Evolutionary conservation across 2,888 invertebrate genomes (phyloP).

Genomic region (Brenthis hecate): DNA sequence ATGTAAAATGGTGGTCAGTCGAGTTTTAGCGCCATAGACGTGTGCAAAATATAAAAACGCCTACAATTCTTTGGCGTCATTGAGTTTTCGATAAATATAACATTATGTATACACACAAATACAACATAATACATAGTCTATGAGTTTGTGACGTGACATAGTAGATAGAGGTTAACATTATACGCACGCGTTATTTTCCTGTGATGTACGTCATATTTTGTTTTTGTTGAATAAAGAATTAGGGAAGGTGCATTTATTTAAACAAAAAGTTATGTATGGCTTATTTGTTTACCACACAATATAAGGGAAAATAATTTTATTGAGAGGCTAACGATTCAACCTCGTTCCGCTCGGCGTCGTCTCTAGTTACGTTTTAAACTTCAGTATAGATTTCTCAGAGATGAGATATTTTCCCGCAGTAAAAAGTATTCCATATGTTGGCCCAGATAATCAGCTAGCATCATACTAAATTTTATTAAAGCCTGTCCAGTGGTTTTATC

Average conservation of each 20-base stretch:
- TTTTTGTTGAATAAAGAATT: neutral
- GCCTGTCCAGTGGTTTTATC: too few relatives aligned
- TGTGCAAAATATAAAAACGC: slow-evolving; percentile 46
- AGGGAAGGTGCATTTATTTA: neutral
- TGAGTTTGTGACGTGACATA: slow-evolving; percentile 2
- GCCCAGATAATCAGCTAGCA: too few relatives aligned
- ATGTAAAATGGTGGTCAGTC: slow-evolving; percentile 20
- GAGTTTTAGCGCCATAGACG: slow-evolving; percentile 26
- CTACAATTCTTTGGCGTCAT: slow-evolving; percentile 32
- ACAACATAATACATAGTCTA: slow-evolving; percentile 17
- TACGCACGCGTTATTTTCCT: slow-evolving; percentile 1
- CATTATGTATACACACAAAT: slow-evolving; percentile 29
- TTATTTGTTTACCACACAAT: too few relatives aligned
- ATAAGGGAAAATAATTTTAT: too few relatives aligned
- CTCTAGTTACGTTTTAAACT: too few relatives aligned
- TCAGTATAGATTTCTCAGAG: too few relatives aligned
- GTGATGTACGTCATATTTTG: neutral
- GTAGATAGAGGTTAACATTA: neutral
- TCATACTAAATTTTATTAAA: too few relatives aligned
- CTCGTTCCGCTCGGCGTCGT: too few relatives aligned
- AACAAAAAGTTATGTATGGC: neutral
- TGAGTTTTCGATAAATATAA: slow-evolving; percentile 33
- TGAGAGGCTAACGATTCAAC: too few relatives aligned
- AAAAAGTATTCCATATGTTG: too few relatives aligned
- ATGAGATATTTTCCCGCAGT: too few relatives aligned